Evolutionary conservation across 2,797 vertebrate species (phyloP), one percentile per base, ranked within the genome.

Genomic region (Sebastes cheni): DNA sequence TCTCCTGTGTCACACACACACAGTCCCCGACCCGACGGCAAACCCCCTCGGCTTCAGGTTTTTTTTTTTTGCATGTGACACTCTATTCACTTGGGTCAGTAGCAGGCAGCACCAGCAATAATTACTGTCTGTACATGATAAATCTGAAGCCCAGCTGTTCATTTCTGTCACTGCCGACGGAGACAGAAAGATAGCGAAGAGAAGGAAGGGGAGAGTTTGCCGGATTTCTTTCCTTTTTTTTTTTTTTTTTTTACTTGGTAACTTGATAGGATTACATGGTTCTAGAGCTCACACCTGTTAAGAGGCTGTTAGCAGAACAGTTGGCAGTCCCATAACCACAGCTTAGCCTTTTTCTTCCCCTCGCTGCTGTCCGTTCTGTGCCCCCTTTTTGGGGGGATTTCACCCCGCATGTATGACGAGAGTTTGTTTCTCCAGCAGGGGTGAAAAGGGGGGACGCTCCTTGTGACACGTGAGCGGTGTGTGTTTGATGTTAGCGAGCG

Each of bases 141-240:
- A 94, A 96, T 96, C 95, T 96, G 92, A 95, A 94, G 92, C 93
- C 95, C 97, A 97, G 96, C 96, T 97, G 96, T 97, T 97, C 91
- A 77, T 87, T 94, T 94, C 93, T 95, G 91, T 96, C 96, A 95
- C 86, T 86, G 92, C 88, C 93, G 90, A 88, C 88, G 89, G 88
- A 92, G 81, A 79, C 85, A 81, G 82, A 88, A 82, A 64, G 81
- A 77, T 58, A 76, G 79, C 50, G 32, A 25, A 34, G 75, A 71
- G 60, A 20, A n/a, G 32, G 34, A 36, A 39, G 36, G 62, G 22
- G 60, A 56, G 67, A 86, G 90, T 90, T 95, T 91, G 93, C 87
- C 59, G 88, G 89, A 94, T 92, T 94, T 95, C 84, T 83, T 77
- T 90, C 83, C 81, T 73, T 86, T 91, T 34, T 50, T 88, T 86